Base-by-base conservation (phyloP, 2,797 vertebrate genomes). In the Diplodus puntazzo region DNA sequence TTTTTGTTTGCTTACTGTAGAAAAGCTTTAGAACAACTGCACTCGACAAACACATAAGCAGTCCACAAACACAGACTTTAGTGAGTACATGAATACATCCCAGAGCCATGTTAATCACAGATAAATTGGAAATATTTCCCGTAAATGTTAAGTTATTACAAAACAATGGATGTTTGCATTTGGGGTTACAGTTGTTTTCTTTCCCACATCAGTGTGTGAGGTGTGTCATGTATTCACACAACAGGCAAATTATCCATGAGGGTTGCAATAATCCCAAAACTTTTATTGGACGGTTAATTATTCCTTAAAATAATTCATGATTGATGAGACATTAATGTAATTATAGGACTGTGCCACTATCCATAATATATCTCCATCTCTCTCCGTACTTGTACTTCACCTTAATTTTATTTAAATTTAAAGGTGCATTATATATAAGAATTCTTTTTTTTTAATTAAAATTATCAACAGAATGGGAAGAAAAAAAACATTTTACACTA, bases 261-360 rank as follows among this genome's bases (percentile, higher is more conserved):
- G 18, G 43, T 21, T 34, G 14, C 7, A 70, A 59, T 39, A 49
- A 48, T 61, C 39, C 42, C 23, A 14, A 65, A 65, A 39, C 13
- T 11, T 74, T 73, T 6, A 21, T 21, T 46, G 16, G 8, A 4
- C 46, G 42, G 57, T 61, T 42, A 49, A 59, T 73, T 74, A 50
- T 46, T 46, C 17, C 13, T 46, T 11, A 0, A 78, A 49, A 49
- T 64, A 30, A 58, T 34, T 50, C 10, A 42, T 45, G 6, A 79
- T 12, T 21, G 30, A 77, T 74, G 34, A 58, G 25, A 63, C 64
- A 11, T 64, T 14, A n/a, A 62, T 17, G 25, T 5, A 5, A 45
- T 50, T n/a, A 34, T 20, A n/a, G 42, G 20, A 23, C 57, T 17
- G 12, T 61, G 13, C 54, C 17, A 18, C 50, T 39, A 39, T 39